phyloP scores from a whole-genome alignment of 1,140 invertebrate genomes.

The Hormaphis cornu region DNA sequence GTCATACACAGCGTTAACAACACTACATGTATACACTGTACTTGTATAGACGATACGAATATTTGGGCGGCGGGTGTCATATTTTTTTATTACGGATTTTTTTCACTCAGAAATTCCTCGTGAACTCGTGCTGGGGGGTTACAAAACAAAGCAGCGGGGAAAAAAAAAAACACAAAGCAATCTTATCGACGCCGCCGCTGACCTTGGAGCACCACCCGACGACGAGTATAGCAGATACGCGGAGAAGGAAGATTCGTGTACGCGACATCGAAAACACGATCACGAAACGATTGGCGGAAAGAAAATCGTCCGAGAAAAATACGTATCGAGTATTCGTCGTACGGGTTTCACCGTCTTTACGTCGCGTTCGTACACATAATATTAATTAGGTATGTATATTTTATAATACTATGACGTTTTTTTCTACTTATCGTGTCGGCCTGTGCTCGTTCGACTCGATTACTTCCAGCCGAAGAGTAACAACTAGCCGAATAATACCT shows the following conservation, averaged over 20 bases:
- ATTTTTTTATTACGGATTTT: constrained; percentile 8
- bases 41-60: not conserved
- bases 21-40: not conserved
- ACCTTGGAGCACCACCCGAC: too few species aligned
- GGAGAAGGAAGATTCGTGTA: too few species aligned
- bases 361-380: too few species aligned
- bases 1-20: not conserved
- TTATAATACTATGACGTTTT: too few species aligned
- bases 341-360: too few species aligned
- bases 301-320: too few species aligned
- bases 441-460: not conserved
- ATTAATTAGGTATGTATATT: too few species aligned
- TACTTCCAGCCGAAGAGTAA: not conserved
- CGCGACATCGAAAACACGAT: too few species aligned
- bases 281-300: too few species aligned
- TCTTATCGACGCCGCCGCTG: not conserved
- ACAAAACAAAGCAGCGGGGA: too few species aligned
- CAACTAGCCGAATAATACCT: not conserved
- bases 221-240: too few species aligned
- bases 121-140: constrained; percentile 5
- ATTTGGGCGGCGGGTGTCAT: constrained; percentile 5
- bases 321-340: too few species aligned
- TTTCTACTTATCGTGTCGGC: not conserved
- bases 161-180: not conserved
- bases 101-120: not conserved